A percentile compares a stretch with the other conserved stretches of the same genome.
Conservation (phyloP, 1,140 invertebrate species). For the Cataglyphis hispanica region DNA sequence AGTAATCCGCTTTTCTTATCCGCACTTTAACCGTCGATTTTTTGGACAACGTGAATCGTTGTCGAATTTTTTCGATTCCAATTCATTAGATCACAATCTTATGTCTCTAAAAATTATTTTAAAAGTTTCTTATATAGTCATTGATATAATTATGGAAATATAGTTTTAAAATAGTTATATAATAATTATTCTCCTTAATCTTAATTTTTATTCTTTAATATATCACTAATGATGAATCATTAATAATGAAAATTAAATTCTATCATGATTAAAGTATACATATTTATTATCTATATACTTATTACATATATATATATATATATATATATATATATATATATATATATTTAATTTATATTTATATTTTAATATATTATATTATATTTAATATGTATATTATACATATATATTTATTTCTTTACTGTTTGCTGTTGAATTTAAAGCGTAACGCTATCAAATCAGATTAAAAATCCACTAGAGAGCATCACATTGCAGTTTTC, state of each 20-base stretch:
- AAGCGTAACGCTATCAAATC: not conserved
- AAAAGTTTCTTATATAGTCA: not conserved
- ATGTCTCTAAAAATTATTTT: not conserved
- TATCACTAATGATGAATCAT: no score
- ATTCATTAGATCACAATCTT: not conserved
- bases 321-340: no score
- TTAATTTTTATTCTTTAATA: not conserved
- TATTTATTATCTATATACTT: not conserved
- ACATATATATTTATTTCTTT: not conserved
- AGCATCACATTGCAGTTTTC: no score
- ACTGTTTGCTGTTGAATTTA: not conserved
- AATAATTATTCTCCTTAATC: not conserved
- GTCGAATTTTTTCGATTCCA: not conserved
- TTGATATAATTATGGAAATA: not conserved
- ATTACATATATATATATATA: not conserved
- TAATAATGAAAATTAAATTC: not conserved
- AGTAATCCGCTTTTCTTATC: slow-evolving; percentile 37
- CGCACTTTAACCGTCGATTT: slow-evolving; percentile 2
- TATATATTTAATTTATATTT: no score
- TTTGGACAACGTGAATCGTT: not conserved
- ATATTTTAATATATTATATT: no score
- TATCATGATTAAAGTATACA: not conserved
- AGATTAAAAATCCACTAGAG: not conserved
- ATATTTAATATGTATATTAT: not conserved
- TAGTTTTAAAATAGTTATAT: not conserved